These are phyloP conservation scores for Corythoichthys haematopterus DNA, from an alignment of 2,113 vertebrate species.

Conservation along the genomic window DNA sequence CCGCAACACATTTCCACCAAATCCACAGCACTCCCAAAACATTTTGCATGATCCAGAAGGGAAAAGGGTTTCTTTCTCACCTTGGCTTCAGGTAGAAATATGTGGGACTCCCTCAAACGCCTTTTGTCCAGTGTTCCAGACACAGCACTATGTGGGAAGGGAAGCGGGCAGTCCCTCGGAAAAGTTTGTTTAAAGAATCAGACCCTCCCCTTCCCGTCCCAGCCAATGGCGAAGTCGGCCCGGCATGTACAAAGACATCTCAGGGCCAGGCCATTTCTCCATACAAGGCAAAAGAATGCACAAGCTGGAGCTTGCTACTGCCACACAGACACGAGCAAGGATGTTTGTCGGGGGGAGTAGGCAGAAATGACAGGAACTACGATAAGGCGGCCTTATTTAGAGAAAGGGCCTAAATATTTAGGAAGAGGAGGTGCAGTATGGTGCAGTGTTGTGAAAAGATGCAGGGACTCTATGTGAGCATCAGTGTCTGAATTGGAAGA, in stretches of 20 bases:
- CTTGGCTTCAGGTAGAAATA: conserved; percentile 58
- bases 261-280: conserved; percentile 72
- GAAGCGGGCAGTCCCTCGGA: conserved; percentile 55
- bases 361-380: conserved; percentile 73
- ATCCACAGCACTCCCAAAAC: background rate
- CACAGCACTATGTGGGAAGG: conserved; percentile 56
- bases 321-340: conserved; percentile 56
- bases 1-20: background rate
- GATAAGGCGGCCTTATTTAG: conserved; percentile 80
- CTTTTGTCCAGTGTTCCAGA: conserved; percentile 50
- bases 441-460: conserved; percentile 40
- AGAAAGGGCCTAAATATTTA: conserved; percentile 55
- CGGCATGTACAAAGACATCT: conserved; percentile 60
- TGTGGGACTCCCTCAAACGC: conserved; percentile 43
- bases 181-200: conserved; percentile 75
- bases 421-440: conserved; percentile 33
- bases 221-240: conserved; percentile 64
- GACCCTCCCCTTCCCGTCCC: conserved; percentile 48
- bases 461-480: conserved; percentile 36
- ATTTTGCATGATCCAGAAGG: background rate
- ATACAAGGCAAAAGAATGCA: conserved; percentile 88
- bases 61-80: conserved; percentile 53
- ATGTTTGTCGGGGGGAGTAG: conserved; percentile 60
- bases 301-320: conserved; percentile 54
- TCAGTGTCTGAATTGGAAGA: conserved; percentile 20